A percentile compares a stretch with the other conserved stretches of the same genome.
These are phyloP conservation scores for Megathymus violae DNA, from an alignment of 1,140 invertebrate genomes.

Conservation along the genomic window DNA sequence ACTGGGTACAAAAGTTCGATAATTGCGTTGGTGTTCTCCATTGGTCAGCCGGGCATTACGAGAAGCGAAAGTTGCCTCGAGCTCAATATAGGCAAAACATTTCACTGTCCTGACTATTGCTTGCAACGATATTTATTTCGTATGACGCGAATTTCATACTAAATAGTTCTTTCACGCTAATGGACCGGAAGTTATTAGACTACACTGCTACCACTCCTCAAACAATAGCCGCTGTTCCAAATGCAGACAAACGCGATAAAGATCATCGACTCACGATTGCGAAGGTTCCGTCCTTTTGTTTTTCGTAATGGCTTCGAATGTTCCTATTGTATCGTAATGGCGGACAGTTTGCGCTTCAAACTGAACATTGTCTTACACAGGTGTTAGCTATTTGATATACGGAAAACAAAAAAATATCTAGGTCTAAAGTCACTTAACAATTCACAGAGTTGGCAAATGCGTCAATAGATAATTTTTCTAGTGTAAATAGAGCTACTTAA, in stretches of 20 bases:
- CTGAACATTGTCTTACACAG: constrained; percentile 6
- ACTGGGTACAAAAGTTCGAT: no score
- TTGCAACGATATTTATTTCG: no score
- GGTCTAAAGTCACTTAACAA: no score
- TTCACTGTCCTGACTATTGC: no score
- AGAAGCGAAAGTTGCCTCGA: no score
- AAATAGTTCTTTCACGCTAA: constrained; percentile 19
- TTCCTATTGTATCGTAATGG: constrained; percentile 17
- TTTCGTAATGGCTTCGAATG: constrained; percentile 16
- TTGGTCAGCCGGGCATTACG: no score
- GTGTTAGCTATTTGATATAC: constrained; percentile 11
- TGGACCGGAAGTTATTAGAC: constrained; percentile 4
- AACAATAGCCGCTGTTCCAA: not conserved
- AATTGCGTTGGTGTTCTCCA: no score
- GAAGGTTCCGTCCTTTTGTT: constrained; percentile 10
- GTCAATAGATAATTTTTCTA: no score
- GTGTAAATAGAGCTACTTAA: no score
- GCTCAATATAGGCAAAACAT: no score
- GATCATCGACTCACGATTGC: constrained; percentile 6
- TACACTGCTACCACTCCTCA: not conserved
- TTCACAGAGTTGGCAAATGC: no score
- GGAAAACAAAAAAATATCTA: constrained; percentile 3
- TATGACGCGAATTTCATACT: not conserved
- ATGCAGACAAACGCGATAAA: constrained; percentile 11
- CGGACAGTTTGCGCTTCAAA: constrained; percentile 8